Evolutionary conservation across 2,113 vertebrate genomes (phyloP).

Genomic region (Eidolon helvum): DNA sequence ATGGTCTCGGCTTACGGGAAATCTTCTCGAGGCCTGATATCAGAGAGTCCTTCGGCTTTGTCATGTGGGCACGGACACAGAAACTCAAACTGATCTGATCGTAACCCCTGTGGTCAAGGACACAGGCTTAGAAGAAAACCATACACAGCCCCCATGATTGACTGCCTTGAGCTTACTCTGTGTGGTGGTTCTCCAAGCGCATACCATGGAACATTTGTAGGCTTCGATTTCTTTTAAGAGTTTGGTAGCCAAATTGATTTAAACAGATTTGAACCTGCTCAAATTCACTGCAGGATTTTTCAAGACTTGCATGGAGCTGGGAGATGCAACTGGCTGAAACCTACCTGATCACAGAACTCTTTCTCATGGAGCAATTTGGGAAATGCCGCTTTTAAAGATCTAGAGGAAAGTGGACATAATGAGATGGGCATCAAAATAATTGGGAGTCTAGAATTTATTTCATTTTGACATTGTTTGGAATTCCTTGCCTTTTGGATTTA

Average conservation of each 20-base stretch:
- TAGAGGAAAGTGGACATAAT: not conserved
- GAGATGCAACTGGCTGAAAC: not conserved
- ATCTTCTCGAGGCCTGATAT: not conserved
- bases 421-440: not conserved
- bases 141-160: too few species aligned
- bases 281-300: not conserved
- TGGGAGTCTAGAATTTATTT: not conserved
- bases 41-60: not conserved
- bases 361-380: not conserved
- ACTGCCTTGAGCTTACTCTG: not conserved
- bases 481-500: not conserved
- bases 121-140: not conserved
- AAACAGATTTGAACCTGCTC: not conserved
- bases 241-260: not conserved
- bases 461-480: not conserved
- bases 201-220: not conserved
- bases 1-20: not conserved
- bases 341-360: not conserved
- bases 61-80: not conserved
- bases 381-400: not conserved
- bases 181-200: not conserved
- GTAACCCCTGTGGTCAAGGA: not conserved
- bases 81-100: not conserved
- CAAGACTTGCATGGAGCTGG: not conserved
- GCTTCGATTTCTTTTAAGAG: not conserved